Percentiles rank a stretch among this genome's conserved stretches.
Evolutionary conservation across 2,113 vertebrate genomes (phyloP).

Genomic region (Perognathus longimembris): DNA sequence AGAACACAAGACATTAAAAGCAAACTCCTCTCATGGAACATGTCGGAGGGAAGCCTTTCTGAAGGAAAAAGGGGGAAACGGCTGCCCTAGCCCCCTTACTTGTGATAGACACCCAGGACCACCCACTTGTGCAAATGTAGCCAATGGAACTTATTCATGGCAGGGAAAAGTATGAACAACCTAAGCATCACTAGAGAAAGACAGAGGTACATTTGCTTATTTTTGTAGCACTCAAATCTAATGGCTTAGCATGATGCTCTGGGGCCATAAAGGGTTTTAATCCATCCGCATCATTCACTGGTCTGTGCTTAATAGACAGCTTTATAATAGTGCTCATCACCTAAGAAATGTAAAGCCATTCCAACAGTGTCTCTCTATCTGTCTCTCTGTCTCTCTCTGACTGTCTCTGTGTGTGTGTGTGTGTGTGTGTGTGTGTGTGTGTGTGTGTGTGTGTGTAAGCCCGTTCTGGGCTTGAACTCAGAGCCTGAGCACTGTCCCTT

Average conservation of each 20-base stretch:
- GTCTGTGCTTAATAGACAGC: background rate
- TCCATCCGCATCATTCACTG: background rate
- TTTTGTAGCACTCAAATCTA: background rate
- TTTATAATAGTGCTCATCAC: background rate
- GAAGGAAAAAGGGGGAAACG: conserved; percentile 8
- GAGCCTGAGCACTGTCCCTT: too few species aligned
- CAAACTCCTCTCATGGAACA: background rate
- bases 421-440: background rate
- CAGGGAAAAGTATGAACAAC: background rate
- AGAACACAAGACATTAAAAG: background rate
- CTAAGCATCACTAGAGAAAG: background rate
- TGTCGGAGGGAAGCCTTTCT: background rate
- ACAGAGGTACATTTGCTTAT: background rate
- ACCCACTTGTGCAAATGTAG: background rate
- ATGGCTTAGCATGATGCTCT: background rate
- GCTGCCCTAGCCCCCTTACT: background rate
- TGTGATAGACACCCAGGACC: background rate
- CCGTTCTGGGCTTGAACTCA: too few species aligned
- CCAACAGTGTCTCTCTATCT: background rate
- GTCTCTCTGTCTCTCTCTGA: too few species aligned
- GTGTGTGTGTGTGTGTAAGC: background rate
- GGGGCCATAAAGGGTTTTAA: background rate
- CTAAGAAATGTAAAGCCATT: background rate
- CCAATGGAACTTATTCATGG: background rate
- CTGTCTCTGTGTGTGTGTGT: background rate